phyloP scores from a whole-genome alignment of 2,113 vertebrate genomes.

The Eonycteris spelaea region DNA sequence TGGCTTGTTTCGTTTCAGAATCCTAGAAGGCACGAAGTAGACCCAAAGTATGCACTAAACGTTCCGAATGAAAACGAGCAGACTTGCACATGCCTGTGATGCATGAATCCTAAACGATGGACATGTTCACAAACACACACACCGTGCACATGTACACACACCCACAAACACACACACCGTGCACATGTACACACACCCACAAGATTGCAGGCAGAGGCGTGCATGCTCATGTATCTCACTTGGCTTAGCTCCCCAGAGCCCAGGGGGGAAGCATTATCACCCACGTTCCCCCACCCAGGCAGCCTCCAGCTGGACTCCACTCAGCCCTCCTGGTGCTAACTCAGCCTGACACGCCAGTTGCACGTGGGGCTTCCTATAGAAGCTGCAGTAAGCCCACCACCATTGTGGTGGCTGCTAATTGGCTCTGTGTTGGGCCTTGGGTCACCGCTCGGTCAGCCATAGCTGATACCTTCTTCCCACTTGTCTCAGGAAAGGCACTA shows the following conservation, averaged over 20 bases:
- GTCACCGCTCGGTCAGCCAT: slow-evolving; percentile 95
- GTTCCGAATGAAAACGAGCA: not conserved
- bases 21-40: not conserved
- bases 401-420: slow-evolving; percentile 90
- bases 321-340: slow-evolving; percentile 81
- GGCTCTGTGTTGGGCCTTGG: slow-evolving; percentile 90
- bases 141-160: not conserved
- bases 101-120: not conserved
- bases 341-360: slow-evolving; percentile 79
- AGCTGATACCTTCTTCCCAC: slow-evolving; percentile 92
- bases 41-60: not conserved
- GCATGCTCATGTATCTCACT: not conserved
- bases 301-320: slow-evolving; percentile 41
- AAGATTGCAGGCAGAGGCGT: not conserved
- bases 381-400: slow-evolving; percentile 79
- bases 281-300: not conserved
- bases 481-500: slow-evolving; percentile 90
- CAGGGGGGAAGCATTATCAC: not conserved
- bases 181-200: not conserved
- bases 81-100: not conserved
- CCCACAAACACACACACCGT: not conserved
- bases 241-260: not conserved
- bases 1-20: not conserved
- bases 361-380: slow-evolving; percentile 78
- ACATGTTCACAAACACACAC: not conserved